Evolutionary conservation across 2,113 vertebrate species (phyloP), one percentile per base, ranked within the genome.

Genomic region (Gallinago jamesoni): DNA sequence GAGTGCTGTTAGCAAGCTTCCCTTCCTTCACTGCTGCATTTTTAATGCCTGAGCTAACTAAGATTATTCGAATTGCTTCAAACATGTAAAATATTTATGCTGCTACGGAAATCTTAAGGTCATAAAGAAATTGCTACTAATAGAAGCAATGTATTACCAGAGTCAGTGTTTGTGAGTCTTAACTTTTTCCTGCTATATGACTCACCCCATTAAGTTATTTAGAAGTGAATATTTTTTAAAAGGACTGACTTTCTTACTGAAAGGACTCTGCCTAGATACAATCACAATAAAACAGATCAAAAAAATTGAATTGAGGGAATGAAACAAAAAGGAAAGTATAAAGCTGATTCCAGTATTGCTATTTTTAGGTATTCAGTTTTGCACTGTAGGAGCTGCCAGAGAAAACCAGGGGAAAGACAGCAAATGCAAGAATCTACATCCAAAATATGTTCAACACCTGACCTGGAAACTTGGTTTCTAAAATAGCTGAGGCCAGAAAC

Each of bases 31-130:
- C 72, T 97, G 81, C 66, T 96, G 78, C 87, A 96, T 95, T 97
- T 98, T 98, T 97, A 97, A 97, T 97, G 94, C 75, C 68, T 94
- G 87, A 90, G 81, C 90, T 97, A 97, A 95, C 47, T 84, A 87
- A 93, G 91, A 94, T 97, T 97, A 87, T 96, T 98, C 8, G 6
- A 91, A 94, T 97, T 97, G 79, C 90, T 97, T 94, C 89, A 94
- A 79, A 84, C 85, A 70, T 89, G 87, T 98, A 96, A 96, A 97
- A 98, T 97, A 98, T 97, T 97, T 97, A 97, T 95, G 82, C 73
- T 95, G 84, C 75, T 80, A 89, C 9, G 2, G 80, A 97, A 97
- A 93, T 95, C 95, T 92, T 97, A 94, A 96, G 85, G 94, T 97
- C 95, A 95, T 86, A 88, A 97, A 93, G 93, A 91, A 97, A 96